Conservation (phyloP, 2,888 invertebrate genomes). For the Meiosimyza platycephala region DNA sequence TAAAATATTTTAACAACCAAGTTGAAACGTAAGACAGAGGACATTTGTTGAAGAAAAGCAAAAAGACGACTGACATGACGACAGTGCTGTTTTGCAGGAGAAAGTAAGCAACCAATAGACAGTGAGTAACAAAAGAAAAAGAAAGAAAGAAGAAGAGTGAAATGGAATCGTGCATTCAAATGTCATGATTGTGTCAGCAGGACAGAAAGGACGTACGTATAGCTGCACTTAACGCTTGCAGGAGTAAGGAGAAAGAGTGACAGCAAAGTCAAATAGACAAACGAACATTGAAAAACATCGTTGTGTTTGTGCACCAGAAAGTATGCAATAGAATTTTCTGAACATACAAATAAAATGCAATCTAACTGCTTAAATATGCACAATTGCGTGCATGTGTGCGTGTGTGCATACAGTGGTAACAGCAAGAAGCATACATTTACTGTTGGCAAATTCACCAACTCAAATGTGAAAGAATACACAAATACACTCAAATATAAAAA, state of each 20-base stretch:
- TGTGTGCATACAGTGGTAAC: background rate
- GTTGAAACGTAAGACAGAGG: too few relatives aligned
- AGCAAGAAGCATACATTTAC: background rate
- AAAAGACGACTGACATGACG: background rate
- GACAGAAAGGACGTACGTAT: background rate
- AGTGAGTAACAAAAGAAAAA: background rate
- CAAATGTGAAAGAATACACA: background rate
- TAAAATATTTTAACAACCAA: background rate
- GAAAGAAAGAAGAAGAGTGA: background rate
- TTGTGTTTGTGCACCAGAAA: background rate
- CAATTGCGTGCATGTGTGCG: background rate
- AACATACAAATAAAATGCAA: background rate
- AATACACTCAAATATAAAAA: too few relatives aligned
- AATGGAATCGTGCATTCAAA: constrained; percentile 21
- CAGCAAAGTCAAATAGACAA: background rate
- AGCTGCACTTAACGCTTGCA: constrained; percentile 9
- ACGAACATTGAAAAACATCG: background rate
- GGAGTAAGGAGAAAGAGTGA: background rate
- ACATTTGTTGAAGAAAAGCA: constrained; percentile 4
- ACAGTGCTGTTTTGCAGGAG: background rate
- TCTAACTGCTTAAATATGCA: background rate
- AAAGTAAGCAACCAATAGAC: background rate
- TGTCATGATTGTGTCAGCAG: constrained; percentile 27
- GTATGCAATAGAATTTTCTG: background rate
- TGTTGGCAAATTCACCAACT: background rate